Evolutionary conservation across 1,140 invertebrate species (phyloP).

Genomic region (Wiebesia pumilae): DNA sequence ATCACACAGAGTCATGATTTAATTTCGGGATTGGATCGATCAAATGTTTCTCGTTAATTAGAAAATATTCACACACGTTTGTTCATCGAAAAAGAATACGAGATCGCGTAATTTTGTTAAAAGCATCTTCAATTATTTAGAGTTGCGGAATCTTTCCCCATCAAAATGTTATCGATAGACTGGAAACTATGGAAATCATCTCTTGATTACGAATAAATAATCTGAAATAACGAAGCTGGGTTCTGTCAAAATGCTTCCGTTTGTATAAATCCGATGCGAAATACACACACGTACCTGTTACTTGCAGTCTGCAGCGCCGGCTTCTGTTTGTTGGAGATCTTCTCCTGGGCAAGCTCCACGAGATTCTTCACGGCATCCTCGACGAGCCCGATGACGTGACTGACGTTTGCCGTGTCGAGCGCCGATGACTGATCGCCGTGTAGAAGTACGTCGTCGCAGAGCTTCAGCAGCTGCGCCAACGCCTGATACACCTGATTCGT

Average conservation of each 20-base stretch:
- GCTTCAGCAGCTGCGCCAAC: constrained; percentile 88
- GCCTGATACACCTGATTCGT: constrained; percentile 91
- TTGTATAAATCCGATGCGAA: background rate
- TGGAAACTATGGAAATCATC: too few relatives aligned
- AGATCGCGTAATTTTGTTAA: too few relatives aligned
- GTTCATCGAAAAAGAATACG: too few relatives aligned
- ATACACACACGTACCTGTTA: constrained; percentile 65
- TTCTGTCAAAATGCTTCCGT: background rate
- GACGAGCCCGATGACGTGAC: constrained; percentile 84
- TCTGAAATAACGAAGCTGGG: background rate
- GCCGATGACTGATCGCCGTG: constrained; percentile 80
- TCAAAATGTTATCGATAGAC: too few relatives aligned
- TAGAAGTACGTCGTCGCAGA: constrained; percentile 91
- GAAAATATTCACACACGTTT: too few relatives aligned
- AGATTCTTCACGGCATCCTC: constrained; percentile 87
- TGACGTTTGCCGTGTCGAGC: constrained; percentile 84
- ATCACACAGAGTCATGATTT: too few relatives aligned
- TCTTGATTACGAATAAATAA: background rate
- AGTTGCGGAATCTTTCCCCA: too few relatives aligned
- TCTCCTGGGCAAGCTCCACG: constrained; percentile 80
- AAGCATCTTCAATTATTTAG: too few relatives aligned
- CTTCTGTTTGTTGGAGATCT: constrained; percentile 78
- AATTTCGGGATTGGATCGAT: too few relatives aligned
- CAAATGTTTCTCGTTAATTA: too few relatives aligned
- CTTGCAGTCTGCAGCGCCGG: constrained; percentile 67